Base-by-base conservation (phyloP, 2,888 invertebrate genomes). In the Stenichneumon culpator region DNA sequence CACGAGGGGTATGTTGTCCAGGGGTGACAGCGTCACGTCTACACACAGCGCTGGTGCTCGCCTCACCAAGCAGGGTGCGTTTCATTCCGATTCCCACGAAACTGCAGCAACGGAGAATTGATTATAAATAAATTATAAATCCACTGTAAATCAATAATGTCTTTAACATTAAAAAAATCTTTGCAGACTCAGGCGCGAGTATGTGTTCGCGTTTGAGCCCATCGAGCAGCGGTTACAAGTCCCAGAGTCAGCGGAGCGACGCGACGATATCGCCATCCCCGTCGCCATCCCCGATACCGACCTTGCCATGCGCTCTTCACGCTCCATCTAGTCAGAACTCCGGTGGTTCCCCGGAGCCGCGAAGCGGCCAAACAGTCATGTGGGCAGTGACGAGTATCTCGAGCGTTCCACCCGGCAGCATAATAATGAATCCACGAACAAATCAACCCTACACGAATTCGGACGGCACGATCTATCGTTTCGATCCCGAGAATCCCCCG, bases 381-480 rank as follows among this genome's bases (percentile, higher is more conserved):
- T 98, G 98, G 98, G 98, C 98, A 73, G 97, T 98, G 75, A 97
- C 97, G 47, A 97, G 97, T 94, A 96, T 98, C 94, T 96, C 97
- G 60, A 96, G 96, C 87, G 98, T 98, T 84, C 98, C 98, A 73
- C 95, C 97, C 79, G 98, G 98, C 84, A 98, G 98, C 89, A 95
- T 98, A 90, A 97, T 98, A 90, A 97, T 99, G 93, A 97, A 98
- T 94, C 98, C 98, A 32, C 93, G 97, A 95, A 97, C 97, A 70
- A 97, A 97, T 7, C 96, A 96, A 75, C 96, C 97, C 0, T 95
- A 97, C 68, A 96, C 96, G 65, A 97, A 97, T 91, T 94, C 96
- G 0, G 97, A 98, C 91, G 97, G 97, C 19, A 95, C 96, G 0
- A 93, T 97, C 19, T 98, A 98, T 93, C 96, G 96, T 86, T 97